Base-by-base conservation (phyloP, 2,113 vertebrate species). In the Bubo bubo region DNA sequence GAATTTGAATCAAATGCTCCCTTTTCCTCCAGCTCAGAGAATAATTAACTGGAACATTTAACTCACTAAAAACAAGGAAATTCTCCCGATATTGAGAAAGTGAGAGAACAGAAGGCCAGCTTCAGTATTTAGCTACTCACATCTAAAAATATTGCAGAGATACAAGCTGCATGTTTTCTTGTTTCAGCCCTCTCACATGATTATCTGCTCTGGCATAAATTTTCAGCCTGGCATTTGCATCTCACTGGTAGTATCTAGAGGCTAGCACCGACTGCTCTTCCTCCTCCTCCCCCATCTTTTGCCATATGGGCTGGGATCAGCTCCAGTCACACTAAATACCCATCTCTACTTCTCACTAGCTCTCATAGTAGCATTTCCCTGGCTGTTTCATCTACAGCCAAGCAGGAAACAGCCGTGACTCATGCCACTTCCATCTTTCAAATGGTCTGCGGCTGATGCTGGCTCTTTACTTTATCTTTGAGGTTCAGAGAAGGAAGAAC, bases 271-370 rank as follows among this genome's bases (percentile, higher is more conserved):
- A 79, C 86, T 87, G 86, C 79, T 87, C 77, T 63, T 87, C 91
- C 88, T 75, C 47, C 62, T 93, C 92, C 85, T 49, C 81, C 63
- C 30, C 79, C 60, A 70, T 43, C 85, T 77, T 41, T 76, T 86
- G 68, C 89, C 83, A 79, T 83, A 63, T 83, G 83, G 90, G 58
- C 68, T 92, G 94, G 86, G 79, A 97, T 52, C 86, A 92, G 90
- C 92, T 96, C 90, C 91, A 95, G 86, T 18, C 82, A 76, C 81
- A 37, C 60, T n/a, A 59, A 84, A 79, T 66, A 91, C 35, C 90
- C 74, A 30, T 53, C 86, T 63, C 88, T 59, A 9, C 80, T 64
- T 74, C 88, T 79, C 11, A 0, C 53, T 58, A 12, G 37, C 59
- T 62, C 3, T 1, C 1, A 8, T 24, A 84, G 90, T 80, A 92